Evolutionary conservation across 2,888 invertebrate species (phyloP).

Genomic region (Cordilura impudica): DNA sequence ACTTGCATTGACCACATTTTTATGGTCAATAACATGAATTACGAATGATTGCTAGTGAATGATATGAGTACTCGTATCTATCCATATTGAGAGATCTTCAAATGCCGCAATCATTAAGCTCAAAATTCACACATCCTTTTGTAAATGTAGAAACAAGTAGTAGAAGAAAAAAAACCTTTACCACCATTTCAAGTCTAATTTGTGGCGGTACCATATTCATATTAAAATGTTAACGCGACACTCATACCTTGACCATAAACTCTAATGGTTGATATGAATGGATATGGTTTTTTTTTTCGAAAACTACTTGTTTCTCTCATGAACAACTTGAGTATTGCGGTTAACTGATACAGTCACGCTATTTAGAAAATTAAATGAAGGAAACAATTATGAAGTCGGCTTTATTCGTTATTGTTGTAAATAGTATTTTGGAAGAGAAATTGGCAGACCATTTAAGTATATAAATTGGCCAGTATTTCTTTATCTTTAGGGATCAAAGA

Average conservation of each 20-base stretch:
- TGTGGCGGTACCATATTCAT: slow-evolving; percentile 20
- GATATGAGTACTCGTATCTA: not conserved
- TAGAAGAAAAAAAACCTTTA: not conserved
- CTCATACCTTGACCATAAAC: slow-evolving; percentile 52
- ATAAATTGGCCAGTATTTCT: not conserved
- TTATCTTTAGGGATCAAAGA: not conserved
- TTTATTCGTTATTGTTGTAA: not conserved
- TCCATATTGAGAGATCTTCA: not conserved
- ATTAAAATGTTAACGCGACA: slow-evolving; percentile 39
- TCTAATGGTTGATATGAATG: slow-evolving; percentile 7
- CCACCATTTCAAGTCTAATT: slow-evolving; percentile 10
- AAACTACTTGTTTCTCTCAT: not conserved
- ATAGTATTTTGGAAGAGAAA: not conserved
- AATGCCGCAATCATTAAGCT: slow-evolving; percentile 10
- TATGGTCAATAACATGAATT: slow-evolving; percentile 45
- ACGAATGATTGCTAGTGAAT: slow-evolving; percentile 16
- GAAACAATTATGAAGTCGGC: slow-evolving; percentile 14
- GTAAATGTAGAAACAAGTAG: not conserved
- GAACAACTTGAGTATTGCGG: not conserved
- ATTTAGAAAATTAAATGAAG: slow-evolving; percentile 43
- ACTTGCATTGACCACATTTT: slow-evolving; percentile 30
- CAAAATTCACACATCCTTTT: slow-evolving; percentile 25
- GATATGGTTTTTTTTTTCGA: slow-evolving; percentile 4
- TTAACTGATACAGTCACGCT: slow-evolving; percentile 20
- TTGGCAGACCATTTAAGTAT: not conserved